Conservation (phyloP, 2,113 vertebrate genomes). For the Eulemur rufifrons region DNA sequence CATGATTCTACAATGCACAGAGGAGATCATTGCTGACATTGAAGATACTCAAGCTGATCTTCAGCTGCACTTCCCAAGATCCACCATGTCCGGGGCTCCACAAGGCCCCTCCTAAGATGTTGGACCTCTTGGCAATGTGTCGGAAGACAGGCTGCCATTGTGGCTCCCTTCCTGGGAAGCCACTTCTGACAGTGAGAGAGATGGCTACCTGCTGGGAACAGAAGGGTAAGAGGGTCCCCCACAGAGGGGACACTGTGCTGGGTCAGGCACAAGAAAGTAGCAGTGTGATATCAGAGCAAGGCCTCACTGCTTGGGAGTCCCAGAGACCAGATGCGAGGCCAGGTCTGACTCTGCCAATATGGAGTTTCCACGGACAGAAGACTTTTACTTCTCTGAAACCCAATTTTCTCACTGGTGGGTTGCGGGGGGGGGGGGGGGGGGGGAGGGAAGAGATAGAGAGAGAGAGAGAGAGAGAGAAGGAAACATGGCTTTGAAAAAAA, state of each 20-base stretch:
- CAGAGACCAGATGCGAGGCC: neutral
- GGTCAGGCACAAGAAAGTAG: neutral
- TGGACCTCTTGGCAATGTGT: neutral
- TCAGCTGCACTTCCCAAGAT: neutral
- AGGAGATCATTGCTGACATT: neutral
- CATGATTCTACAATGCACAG: neutral
- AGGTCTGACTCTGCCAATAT: neutral
- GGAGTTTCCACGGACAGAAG: neutral
- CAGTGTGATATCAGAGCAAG: neutral
- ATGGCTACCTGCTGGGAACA: neutral
- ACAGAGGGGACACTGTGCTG: neutral
- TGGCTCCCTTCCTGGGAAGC: neutral
- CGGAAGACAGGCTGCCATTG: neutral
- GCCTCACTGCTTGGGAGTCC: neutral
- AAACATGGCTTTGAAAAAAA: neutral
- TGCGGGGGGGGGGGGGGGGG: no score
- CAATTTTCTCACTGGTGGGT: neutral
- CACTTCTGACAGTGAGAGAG: neutral
- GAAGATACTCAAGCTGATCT: neutral
- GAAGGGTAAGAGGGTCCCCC: neutral
- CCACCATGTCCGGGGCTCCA: neutral
- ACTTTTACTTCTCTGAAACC: neutral
- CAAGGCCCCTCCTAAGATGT: neutral
- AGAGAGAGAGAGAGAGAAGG: neutral
- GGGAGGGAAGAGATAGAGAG: neutral